Percentiles rank a stretch among this genome's conserved stretches.
These are phyloP conservation scores for Parasteatoda lunata DNA, from an alignment of 2,888 invertebrate species.

Conservation along the genomic window DNA sequence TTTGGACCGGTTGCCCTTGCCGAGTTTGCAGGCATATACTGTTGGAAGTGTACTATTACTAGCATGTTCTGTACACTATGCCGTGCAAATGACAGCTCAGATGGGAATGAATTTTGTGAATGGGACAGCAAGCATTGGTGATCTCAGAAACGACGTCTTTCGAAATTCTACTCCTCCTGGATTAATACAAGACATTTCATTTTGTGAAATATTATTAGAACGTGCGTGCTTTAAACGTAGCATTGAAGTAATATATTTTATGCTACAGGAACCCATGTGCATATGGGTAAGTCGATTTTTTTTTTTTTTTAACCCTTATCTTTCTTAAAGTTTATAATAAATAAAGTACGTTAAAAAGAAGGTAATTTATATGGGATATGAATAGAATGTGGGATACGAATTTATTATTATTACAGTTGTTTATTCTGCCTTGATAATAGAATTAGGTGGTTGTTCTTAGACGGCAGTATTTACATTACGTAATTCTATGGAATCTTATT, in stretches of 20 bases:
- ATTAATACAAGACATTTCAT: slow-evolving; percentile 32
- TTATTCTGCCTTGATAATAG: no score
- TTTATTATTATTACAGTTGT: no score
- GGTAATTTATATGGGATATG: no score
- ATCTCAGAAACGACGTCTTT: slow-evolving; percentile 22
- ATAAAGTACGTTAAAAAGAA: no score
- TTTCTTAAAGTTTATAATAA: no score
- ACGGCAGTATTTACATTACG: no score
- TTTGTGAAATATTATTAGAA: slow-evolving; percentile 45
- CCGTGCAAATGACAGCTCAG: slow-evolving; percentile 79
- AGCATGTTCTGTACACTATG: slow-evolving; percentile 83
- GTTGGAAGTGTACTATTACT: slow-evolving; percentile 83
- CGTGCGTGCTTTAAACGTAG: slow-evolving; percentile 36
- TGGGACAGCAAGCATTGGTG: slow-evolving; percentile 20
- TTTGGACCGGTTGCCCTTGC: slow-evolving; percentile 86
- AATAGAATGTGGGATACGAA: no score
- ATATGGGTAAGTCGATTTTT: slow-evolving; percentile 82
- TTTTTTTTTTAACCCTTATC: no score
- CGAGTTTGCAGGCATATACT: slow-evolving; percentile 86
- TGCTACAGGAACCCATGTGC: slow-evolving; percentile 87
- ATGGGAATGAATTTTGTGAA: slow-evolving; percentile 78
- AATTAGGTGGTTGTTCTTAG: no score
- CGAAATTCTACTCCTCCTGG: slow-evolving; percentile 39
- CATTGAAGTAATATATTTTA: slow-evolving; percentile 78
- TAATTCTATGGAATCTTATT: no score